Conservation (phyloP, 1,140 invertebrate genomes). For the Diprion similis region DNA sequence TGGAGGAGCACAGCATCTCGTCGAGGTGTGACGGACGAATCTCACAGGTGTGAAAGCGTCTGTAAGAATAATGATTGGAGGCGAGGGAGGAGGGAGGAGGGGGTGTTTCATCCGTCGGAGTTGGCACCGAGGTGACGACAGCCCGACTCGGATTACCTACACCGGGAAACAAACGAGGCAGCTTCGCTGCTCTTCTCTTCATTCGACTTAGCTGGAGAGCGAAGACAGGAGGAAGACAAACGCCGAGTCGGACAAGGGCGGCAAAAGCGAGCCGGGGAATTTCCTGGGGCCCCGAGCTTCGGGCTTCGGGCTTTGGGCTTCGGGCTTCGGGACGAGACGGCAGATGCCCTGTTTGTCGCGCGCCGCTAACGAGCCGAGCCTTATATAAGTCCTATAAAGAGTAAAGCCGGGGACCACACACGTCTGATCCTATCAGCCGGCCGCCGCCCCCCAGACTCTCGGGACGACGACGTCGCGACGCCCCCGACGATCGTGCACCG, state of each 20-base stretch:
- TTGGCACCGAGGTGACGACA: conserved; percentile 43
- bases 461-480: conserved; percentile 25
- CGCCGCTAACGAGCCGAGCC: conserved; percentile 61
- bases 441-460: conserved; percentile 38
- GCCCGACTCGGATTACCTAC: conserved; percentile 37
- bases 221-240: conserved; percentile 26
- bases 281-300: conserved; percentile 1
- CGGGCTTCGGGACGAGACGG: too few species aligned
- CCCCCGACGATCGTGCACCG: conserved; percentile 22
- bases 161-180: conserved; percentile 48
- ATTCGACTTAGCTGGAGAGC: conserved; percentile 3
- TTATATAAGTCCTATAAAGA: conserved; percentile 62
- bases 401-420: conserved; percentile 61
- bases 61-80: too few species aligned
- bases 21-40: too few species aligned
- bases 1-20: too few species aligned
- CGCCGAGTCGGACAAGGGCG: background rate
- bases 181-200: conserved; percentile 1
- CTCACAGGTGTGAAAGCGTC: too few species aligned
- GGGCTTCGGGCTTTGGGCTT: background rate
- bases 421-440: conserved; percentile 59
- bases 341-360: conserved; percentile 37
- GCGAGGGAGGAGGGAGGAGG: background rate
- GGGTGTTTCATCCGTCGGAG: background rate
- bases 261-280: conserved; percentile 6